Evolutionary conservation across 2,113 vertebrate genomes (phyloP).

Genomic region (Amia ocellicauda): DNA sequence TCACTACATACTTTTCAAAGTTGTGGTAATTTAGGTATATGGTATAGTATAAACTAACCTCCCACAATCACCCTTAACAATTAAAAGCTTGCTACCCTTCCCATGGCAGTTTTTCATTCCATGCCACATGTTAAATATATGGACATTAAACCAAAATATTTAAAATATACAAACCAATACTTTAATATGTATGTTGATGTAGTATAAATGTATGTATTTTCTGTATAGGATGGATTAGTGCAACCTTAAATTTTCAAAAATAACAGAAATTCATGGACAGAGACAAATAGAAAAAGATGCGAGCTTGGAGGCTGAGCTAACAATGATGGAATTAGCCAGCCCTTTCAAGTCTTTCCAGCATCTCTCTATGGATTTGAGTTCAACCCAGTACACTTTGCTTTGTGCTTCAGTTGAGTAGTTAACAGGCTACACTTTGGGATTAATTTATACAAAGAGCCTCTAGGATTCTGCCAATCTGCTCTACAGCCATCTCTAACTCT

Average conservation of each 20-base stretch:
- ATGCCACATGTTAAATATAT: no score
- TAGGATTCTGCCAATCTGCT: neutral
- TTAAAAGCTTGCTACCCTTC: no score
- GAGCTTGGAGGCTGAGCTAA: neutral
- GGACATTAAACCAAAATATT: no score
- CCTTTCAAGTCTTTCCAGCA: constrained; percentile 1
- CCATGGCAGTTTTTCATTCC: no score
- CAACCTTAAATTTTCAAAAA: neutral
- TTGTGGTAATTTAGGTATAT: no score
- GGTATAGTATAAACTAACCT: no score
- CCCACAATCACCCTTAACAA: no score
- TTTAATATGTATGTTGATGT: no score
- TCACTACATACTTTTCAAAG: no score
- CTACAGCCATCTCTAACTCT: neutral
- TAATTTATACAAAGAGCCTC: neutral
- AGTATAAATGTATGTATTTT: no score
- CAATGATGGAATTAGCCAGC: neutral
- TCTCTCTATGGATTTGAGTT: neutral
- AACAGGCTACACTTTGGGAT: neutral
- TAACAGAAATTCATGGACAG: neutral
- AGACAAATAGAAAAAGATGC: neutral
- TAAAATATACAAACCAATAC: no score
- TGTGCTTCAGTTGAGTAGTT: neutral
- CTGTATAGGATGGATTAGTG: no score
- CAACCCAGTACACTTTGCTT: neutral